Conservation (phyloP, 92 coral and sea anemone genomes). For the Actinostola sp. region DNA sequence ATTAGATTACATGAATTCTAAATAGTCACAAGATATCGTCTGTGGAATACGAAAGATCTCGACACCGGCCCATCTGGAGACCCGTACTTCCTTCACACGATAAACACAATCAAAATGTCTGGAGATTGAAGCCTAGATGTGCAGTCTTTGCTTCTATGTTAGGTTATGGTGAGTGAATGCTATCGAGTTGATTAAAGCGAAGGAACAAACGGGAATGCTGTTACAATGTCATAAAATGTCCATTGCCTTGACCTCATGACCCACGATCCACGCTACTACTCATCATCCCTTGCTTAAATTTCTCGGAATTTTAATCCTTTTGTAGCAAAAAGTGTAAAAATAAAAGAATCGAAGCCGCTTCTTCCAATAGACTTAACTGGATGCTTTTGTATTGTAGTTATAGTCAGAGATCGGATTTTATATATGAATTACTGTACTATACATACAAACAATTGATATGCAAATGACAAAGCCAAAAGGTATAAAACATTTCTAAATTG, state of each 20-base stretch:
- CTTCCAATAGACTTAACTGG: neutral
- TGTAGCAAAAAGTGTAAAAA: neutral
- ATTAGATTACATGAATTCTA: constrained; percentile 1
- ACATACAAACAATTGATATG: constrained; percentile 18
- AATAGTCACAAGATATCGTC: constrained; percentile 2
- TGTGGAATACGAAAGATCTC: neutral
- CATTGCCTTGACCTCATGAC: constrained; percentile 8
- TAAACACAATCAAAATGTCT: neutral
- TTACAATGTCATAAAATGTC: neutral
- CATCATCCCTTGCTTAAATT: neutral
- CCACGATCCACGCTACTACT: neutral
- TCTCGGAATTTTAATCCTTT: constrained; percentile 11
- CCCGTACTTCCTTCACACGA: neutral
- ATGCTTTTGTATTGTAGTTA: neutral
- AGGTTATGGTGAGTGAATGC: neutral
- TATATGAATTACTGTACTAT: neutral
- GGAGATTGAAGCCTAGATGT: neutral
- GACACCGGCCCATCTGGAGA: neutral
- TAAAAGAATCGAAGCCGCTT: neutral
- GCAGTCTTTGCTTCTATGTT: neutral
- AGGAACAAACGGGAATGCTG: constrained; percentile 8
- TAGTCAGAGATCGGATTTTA: neutral
- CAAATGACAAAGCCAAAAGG: constrained; percentile 7
- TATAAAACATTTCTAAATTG: neutral
- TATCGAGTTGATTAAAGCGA: neutral